Base-by-base conservation (phyloP, 2,113 vertebrate species). In the Orientallactaga bullata region DNA sequence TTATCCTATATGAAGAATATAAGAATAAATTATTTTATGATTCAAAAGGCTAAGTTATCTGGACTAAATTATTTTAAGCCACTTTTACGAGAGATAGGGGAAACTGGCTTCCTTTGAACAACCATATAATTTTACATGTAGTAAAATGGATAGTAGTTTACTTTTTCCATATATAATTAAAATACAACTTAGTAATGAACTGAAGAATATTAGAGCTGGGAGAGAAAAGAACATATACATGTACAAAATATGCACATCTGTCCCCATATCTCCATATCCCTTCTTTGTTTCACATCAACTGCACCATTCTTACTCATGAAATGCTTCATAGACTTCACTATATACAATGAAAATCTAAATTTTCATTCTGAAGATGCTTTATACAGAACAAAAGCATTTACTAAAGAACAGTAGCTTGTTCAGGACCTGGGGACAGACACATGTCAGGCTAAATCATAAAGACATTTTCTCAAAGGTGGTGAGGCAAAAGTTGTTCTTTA, bases 61-160 rank as follows among this genome's bases (percentile, higher is more conserved):
- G 51, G 17, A 94, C 79, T 65, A 60, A 87, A 69, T 42, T 69
- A 51, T 20, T 88, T 90, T 73, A 86, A 79, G 9, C 0, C 0
- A 72, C 32, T 77, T 94, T 69, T 79, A 68, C 35, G 17, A 58
- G 65, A 65, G 93, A 84, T 87, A 60, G 39, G 80, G 79, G 61
- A 93, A 89, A 81, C 11, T 80, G 42, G 30, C 84, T 84, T 73
- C 51, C 17, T 91, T 60, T 82, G 23, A 86, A 81, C 61, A 95
- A 55, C 3, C 66, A 55, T 77, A 60, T 47, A 28, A 39, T 71
- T 85, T 85, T 35, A 89, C 74, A 79, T 2, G 6, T 18, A 60
- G 66, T 32, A 68, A 80, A 69, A 60, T 65, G 42, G 79, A 60
- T 37, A 84, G 7, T 23, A 30, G 93, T 86, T 83, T 69, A 68